Conservation (phyloP, 2,888 invertebrate species). For the Capitulum mitella region DNA sequence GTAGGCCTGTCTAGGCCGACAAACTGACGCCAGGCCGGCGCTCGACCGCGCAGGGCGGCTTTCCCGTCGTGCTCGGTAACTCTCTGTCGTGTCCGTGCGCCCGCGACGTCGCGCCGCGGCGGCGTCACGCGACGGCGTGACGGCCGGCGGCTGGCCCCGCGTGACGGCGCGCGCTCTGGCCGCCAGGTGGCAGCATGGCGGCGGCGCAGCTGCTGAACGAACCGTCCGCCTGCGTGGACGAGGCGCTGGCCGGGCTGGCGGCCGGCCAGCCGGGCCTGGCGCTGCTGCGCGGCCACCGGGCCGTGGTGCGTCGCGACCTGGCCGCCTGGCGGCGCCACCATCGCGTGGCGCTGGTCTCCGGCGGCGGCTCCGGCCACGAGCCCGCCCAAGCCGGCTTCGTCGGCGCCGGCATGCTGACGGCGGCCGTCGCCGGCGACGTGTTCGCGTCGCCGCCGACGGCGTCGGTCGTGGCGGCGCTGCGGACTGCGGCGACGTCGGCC, state of each 20-base stretch:
- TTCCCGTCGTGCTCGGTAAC: too few relatives aligned
- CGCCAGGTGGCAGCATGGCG: background rate
- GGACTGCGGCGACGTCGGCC: slow-evolving; percentile 46
- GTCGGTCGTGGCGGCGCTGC: slow-evolving; percentile 58
- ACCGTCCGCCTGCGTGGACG: slow-evolving; percentile 18
- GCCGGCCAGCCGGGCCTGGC: background rate
- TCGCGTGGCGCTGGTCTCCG: slow-evolving; percentile 54
- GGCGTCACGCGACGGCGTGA: too few relatives aligned
- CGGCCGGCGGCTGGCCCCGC: too few relatives aligned
- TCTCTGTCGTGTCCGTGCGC: too few relatives aligned
- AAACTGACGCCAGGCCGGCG: too few relatives aligned
- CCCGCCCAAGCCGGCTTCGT: slow-evolving; percentile 61
- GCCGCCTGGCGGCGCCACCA: background rate
- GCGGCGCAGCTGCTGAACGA: slow-evolving; percentile 14
- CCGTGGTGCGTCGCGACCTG: slow-evolving; percentile 29
- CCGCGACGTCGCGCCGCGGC: too few relatives aligned
- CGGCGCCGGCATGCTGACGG: slow-evolving; percentile 71
- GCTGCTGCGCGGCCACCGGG: slow-evolving; percentile 28
- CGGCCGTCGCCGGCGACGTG: slow-evolving; percentile 63
- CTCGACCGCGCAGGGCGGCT: too few relatives aligned
- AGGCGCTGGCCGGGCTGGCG: slow-evolving; percentile 21
- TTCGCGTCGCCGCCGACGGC: slow-evolving; percentile 69
- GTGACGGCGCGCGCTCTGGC: too few relatives aligned
- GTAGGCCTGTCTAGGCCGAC: too few relatives aligned
- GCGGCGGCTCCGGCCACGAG: slow-evolving; percentile 80